These are phyloP conservation scores for Torymus aiolomorphi DNA, from an alignment of 2,888 invertebrate species.

Conservation along the genomic window DNA sequence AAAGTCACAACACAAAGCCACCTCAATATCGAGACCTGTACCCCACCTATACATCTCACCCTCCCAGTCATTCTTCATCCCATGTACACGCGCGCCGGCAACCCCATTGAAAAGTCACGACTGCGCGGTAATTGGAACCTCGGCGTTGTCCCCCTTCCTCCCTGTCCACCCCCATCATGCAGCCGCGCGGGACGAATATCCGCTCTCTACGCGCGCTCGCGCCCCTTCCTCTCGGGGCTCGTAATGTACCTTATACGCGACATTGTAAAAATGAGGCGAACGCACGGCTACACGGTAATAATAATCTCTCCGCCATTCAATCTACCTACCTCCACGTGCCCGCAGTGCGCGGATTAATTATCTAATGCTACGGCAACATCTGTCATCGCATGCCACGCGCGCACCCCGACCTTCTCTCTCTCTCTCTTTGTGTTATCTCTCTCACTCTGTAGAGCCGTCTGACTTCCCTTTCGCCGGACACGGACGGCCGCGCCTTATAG, in stretches of 20 bases:
- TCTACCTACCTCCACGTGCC: neutral
- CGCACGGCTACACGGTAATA: constrained; percentile 8
- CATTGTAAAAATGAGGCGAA: constrained; percentile 33
- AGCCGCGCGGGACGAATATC: constrained; percentile 14
- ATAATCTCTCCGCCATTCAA: constrained; percentile 42
- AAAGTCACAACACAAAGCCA: no score
- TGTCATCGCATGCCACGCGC: constrained; percentile 68
- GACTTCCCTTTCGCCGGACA: constrained; percentile 3
- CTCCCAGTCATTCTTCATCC: no score
- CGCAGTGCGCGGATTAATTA: constrained; percentile 70
- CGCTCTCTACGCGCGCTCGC: neutral
- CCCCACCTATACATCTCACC: no score
- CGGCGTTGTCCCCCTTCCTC: neutral
- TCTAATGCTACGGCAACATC: constrained; percentile 74
- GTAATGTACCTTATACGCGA: constrained; percentile 5
- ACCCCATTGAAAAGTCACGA: constrained; percentile 41
- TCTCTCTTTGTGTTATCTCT: neutral
- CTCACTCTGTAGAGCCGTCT: no score
- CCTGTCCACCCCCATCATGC: neutral
- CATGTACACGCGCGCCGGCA: no score
- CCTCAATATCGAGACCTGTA: no score
- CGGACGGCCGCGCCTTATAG: constrained; percentile 23
- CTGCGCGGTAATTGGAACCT: constrained; percentile 19
- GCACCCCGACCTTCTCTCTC: constrained; percentile 4
- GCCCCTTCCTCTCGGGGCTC: constrained; percentile 20